Base-by-base conservation (phyloP, 2,888 invertebrate genomes). In the Agonopterix alstromeriana region DNA sequence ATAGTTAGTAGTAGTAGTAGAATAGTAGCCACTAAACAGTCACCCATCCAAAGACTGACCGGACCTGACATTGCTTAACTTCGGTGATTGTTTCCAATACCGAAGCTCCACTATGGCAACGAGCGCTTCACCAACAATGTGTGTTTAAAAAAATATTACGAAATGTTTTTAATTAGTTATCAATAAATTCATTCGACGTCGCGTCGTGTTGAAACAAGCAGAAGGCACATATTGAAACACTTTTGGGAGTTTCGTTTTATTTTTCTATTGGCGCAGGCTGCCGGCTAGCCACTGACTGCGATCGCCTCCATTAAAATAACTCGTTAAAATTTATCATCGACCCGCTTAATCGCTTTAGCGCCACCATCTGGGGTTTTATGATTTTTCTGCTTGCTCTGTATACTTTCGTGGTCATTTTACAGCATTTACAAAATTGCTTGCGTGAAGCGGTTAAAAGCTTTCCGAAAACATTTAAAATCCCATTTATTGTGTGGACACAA, bases 281-380 rank as follows among this genome's bases (percentile, higher is more conserved):
- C 80, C 70, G 77, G 77, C 75, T 73, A 74, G 83, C 86, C 86
- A 78, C 85, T 82, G 83, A 84, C 82, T 84, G 82, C 79, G 86
- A 88, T 88, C 83, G 84, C 84, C 80, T 80, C 86, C 87, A 85
- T 88, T 88, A 87, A 88, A 87, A 88, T 88, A 86, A 86, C 87
- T 88, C 87, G 87, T 88, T 88, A 88, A 88, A 88, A 88, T 88
- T 87, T 88, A 88, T 88, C 87, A 87, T 88, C 87, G 84, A 82
- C 81, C 85, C 83, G 87, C 82, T 87, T 87, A 88, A 87, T 88
- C 85, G 87, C 80, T 87, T 87, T 87, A 87, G 81, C 85, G 78
- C 84, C 83, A 85, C 82, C 86, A 88, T 88, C 88, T 88, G 87
- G 85, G 83, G 76, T 87, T 88, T 88, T 87, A 88, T 86, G 86